phyloP scores from a whole-genome alignment of 2,888 invertebrate genomes.

The Pollenia labialis region DNA sequence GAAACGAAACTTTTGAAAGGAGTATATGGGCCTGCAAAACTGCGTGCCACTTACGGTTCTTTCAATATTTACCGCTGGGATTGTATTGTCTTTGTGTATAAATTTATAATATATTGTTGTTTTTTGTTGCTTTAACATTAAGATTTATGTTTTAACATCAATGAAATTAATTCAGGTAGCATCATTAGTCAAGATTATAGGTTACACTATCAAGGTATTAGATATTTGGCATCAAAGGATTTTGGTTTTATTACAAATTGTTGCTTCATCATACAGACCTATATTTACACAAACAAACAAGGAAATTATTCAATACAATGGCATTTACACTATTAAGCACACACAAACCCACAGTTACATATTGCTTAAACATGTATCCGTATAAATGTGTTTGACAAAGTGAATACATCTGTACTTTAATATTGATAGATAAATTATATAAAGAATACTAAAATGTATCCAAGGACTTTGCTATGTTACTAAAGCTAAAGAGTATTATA shows the following conservation, averaged over 20 bases:
- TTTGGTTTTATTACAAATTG: slow-evolving; percentile 54
- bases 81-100: neutral
- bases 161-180: slow-evolving; percentile 71
- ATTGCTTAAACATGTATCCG: neutral
- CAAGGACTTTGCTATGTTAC: neutral
- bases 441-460: neutral
- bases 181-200: slow-evolving; percentile 72
- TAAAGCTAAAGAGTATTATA: neutral
- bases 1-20: no score
- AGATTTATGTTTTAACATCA: slow-evolving; percentile 71
- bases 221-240: slow-evolving; percentile 61
- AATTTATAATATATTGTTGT: neutral
- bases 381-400: slow-evolving; percentile 31
- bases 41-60: no score
- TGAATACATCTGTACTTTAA: slow-evolving; percentile 47
- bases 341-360: neutral
- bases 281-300: slow-evolving; percentile 2
- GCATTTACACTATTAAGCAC: neutral
- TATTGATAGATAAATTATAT: slow-evolving; percentile 57
- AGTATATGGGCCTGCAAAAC: no score
- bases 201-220: slow-evolving; percentile 67
- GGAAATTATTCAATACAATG: no score
- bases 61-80: no score
- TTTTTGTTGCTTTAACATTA: slow-evolving; percentile 56
- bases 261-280: neutral